Evolutionary conservation across 2,888 invertebrate species (phyloP).

Genomic region (Ectropis crepuscularia): DNA sequence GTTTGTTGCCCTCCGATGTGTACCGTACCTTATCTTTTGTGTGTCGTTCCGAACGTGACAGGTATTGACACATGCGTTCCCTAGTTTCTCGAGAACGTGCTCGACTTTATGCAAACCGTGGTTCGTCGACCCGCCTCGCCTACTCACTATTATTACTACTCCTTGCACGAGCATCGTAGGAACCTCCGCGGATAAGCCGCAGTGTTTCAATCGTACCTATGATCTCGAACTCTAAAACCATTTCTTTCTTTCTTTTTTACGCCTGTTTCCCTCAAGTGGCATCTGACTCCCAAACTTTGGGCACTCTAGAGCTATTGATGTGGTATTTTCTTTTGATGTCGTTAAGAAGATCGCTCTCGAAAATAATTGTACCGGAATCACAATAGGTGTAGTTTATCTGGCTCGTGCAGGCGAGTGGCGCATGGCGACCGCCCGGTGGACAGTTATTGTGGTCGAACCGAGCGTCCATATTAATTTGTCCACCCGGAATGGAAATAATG

Average conservation of each 20-base stretch:
- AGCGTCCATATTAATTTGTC: constrained; percentile 59
- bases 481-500: constrained; percentile 63
- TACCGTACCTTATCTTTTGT: constrained; percentile 51
- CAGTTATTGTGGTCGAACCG: constrained; percentile 39
- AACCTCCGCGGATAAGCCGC: constrained; percentile 20
- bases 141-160: constrained; percentile 2
- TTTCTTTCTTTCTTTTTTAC: too few species aligned
- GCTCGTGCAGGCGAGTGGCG: constrained; percentile 8
- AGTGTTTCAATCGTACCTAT: constrained; percentile 12
- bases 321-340: constrained; percentile 19
- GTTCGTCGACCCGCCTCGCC: constrained; percentile 34
- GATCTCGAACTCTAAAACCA: constrained; percentile 5
- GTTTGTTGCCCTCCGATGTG: constrained; percentile 51
- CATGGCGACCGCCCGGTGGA: not conserved
- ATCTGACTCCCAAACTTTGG: too few species aligned
- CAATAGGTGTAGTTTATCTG: constrained; percentile 21
- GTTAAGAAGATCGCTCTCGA: constrained; percentile 13
- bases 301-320: constrained; percentile 23
- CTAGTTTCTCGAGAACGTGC: constrained; percentile 35
- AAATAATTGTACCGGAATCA: constrained; percentile 19
- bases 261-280: too few species aligned
- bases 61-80: constrained; percentile 47
- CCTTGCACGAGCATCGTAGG: constrained; percentile 13
- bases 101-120: constrained; percentile 35
- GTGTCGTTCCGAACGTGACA: constrained; percentile 44